phyloP scores from a whole-genome alignment of 2,113 vertebrate species.

The Gnathonemus longibarbis region DNA sequence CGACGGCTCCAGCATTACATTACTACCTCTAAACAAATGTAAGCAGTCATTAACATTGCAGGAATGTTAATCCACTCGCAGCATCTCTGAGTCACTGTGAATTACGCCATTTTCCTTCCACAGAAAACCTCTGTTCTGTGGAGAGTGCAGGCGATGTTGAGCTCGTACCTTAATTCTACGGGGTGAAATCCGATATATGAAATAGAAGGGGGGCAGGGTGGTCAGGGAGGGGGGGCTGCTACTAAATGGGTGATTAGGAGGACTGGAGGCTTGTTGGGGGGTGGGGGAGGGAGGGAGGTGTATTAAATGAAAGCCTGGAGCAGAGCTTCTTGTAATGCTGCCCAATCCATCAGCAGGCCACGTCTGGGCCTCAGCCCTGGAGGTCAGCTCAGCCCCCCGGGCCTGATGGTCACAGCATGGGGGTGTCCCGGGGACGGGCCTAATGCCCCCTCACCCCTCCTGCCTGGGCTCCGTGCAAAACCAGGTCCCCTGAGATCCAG shows the following conservation, averaged over 20 bases:
- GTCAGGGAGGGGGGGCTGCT: background rate
- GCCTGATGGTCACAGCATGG: background rate
- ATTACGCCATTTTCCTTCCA: background rate
- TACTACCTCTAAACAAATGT: constrained; percentile 1
- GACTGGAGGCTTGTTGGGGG: background rate
- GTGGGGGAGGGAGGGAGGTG: background rate
- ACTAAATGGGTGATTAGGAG: constrained; percentile 11
- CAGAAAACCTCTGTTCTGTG: background rate
- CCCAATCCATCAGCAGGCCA: background rate
- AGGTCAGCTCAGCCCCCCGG: background rate
- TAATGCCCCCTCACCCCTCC: background rate
- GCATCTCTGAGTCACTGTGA: background rate
- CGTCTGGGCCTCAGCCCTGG: too few species aligned
- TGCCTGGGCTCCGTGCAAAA: background rate
- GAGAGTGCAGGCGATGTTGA: background rate
- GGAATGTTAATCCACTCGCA: constrained; percentile 14
- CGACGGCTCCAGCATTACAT: background rate
- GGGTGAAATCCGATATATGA: constrained; percentile 2
- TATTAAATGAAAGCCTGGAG: background rate
- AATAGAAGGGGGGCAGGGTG: background rate
- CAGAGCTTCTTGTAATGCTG: background rate
- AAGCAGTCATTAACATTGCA: background rate
- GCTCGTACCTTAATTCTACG: background rate
- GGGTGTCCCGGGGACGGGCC: background rate
- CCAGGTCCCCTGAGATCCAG: background rate